phyloP scores from a whole-genome alignment of 1,140 invertebrate species.

The Araneus ventricosus region DNA sequence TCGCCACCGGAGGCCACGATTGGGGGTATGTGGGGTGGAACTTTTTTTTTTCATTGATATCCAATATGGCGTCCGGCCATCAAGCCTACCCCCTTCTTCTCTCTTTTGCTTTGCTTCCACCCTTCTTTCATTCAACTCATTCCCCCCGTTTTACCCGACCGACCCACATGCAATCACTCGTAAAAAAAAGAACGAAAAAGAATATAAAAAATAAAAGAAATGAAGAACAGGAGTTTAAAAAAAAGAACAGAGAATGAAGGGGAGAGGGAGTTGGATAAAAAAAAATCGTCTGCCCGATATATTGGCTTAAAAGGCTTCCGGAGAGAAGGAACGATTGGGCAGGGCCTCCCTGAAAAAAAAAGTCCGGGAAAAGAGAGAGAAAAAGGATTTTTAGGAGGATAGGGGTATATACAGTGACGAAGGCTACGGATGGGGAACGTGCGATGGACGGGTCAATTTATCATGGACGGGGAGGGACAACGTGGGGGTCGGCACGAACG shows the following conservation, averaged over 20 bases:
- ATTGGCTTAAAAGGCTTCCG: conserved; percentile 75
- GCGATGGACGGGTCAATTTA: conserved; percentile 74
- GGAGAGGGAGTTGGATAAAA: conserved; percentile 17
- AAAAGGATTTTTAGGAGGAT: conserved; percentile 71
- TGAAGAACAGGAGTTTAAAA: background rate
- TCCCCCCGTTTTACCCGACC: conserved; percentile 74
- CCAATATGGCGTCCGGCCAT: conserved; percentile 74
- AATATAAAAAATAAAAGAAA: conserved; percentile 61
- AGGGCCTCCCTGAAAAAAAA: conserved; percentile 36
- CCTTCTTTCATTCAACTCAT: conserved; percentile 71
- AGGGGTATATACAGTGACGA: conserved; percentile 74
- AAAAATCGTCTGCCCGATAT: conserved; percentile 61
- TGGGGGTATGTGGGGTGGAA: background rate
- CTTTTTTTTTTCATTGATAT: conserved; percentile 69
- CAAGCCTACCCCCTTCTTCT: conserved; percentile 50
- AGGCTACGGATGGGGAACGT: conserved; percentile 58
- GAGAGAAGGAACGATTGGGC: conserved; percentile 53
- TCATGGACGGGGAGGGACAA: conserved; percentile 40
- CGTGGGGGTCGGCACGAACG: conserved; percentile 7
- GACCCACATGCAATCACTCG: conserved; percentile 73
- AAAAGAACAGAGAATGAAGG: background rate
- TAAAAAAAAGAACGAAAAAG: conserved; percentile 61
- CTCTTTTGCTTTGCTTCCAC: conserved; percentile 37
- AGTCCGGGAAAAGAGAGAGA: conserved; percentile 21
- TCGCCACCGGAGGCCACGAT: conserved; percentile 57